phyloP scores from a whole-genome alignment of 2,888 invertebrate genomes.

The Chorisops tibialis region DNA sequence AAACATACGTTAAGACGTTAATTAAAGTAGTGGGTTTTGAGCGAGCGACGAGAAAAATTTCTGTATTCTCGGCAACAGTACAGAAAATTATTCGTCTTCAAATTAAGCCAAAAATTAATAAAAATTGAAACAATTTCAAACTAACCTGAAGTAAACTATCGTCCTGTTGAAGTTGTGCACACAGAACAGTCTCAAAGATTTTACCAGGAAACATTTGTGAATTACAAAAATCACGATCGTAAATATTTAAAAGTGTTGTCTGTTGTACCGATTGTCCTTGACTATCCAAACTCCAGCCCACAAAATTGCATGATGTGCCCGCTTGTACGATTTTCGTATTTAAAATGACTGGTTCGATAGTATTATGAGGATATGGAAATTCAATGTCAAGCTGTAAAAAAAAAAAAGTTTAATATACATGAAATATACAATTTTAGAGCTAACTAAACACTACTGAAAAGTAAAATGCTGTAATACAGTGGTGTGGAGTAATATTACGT shows the following conservation, averaged over 20 bases:
- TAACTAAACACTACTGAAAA: too few species aligned
- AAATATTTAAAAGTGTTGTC: not conserved
- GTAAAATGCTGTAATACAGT: too few species aligned
- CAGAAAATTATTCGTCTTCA: too few species aligned
- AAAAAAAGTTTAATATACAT: too few species aligned
- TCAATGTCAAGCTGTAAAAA: constrained; percentile 6
- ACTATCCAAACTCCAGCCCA: constrained; percentile 25
- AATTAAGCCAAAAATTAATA: not conserved
- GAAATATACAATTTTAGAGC: too few species aligned
- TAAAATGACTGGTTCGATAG: constrained; percentile 24
- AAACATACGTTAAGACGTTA: too few species aligned
- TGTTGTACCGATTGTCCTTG: not conserved
- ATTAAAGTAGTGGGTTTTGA: not conserved
- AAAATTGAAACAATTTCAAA: not conserved
- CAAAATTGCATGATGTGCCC: constrained; percentile 21
- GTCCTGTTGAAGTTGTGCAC: constrained; percentile 10
- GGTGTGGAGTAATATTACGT: too few species aligned
- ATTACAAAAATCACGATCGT: constrained; percentile 17
- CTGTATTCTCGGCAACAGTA: too few species aligned
- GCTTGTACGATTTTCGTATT: constrained; percentile 27
- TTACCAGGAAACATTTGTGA: constrained; percentile 13
- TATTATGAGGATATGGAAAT: constrained; percentile 20
- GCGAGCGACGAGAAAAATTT: too few species aligned
- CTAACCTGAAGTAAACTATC: constrained; percentile 1
- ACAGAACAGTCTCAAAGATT: constrained; percentile 8